A percentile compares a stretch with the other conserved stretches of the same genome.
phyloP scores from a whole-genome alignment of 2,113 vertebrate genomes.

The Tricholaema leucomelas region DNA sequence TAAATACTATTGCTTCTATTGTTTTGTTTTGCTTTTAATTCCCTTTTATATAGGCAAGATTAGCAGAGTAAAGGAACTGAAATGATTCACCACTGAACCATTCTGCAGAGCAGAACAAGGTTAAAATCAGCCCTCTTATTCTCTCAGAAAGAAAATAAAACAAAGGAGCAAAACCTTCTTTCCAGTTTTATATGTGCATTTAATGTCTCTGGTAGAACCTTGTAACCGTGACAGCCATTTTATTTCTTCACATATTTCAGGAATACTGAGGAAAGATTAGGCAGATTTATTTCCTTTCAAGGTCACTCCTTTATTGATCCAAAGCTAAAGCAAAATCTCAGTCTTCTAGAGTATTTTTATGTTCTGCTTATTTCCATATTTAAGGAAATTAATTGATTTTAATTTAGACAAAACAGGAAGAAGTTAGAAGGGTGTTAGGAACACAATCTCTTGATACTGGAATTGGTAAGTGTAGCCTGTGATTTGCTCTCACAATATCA shows the following conservation, averaged over 20 bases:
- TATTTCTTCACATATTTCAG: not conserved
- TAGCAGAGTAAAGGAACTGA: not conserved
- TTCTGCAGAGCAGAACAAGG: not conserved
- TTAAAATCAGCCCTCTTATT: not conserved
- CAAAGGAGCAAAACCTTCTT: not conserved
- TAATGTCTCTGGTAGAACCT: not conserved
- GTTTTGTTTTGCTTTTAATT: not conserved
- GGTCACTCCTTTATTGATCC: not conserved
- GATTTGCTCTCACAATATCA: not conserved
- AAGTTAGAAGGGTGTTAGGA: not conserved
- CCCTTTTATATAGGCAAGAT: not conserved
- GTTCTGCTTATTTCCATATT: not conserved
- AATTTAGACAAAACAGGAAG: not conserved
- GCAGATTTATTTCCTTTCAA: constrained; percentile 7
- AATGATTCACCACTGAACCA: not conserved
- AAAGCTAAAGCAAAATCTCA: not conserved
- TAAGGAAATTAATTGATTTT: not conserved
- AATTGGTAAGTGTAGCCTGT: not conserved
- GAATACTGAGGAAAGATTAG: not conserved
- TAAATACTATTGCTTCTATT: not conserved
- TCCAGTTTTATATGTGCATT: not conserved
- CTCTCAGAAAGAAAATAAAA: not conserved
- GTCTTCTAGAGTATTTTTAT: not conserved
- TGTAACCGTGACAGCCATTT: not conserved
- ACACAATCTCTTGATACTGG: not conserved